Conservation (phyloP, 1,140 invertebrate species). For the Leucophenga varia region DNA sequence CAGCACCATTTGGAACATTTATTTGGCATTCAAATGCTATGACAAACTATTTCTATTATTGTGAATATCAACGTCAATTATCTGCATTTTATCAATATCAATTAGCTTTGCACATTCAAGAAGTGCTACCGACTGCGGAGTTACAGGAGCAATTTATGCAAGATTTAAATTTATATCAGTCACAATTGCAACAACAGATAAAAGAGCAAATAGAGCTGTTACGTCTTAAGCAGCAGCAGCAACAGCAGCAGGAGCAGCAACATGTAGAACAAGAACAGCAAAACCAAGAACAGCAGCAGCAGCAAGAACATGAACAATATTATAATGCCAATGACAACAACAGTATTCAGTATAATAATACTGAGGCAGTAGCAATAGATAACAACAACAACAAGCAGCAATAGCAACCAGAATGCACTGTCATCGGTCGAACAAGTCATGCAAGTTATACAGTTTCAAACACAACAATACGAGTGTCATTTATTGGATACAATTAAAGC, state of each 20-base stretch:
- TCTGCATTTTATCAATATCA: conserved; percentile 8
- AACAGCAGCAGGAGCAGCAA: neutral
- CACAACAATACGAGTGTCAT: too few species aligned
- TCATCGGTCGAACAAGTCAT: neutral
- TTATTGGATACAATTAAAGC: too few species aligned
- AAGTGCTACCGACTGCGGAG: conserved; percentile 13
- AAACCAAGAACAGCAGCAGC: neutral
- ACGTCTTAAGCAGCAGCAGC: too few species aligned
- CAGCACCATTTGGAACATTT: neutral
- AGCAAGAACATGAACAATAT: too few species aligned
- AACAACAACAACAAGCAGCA: neutral
- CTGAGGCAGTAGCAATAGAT: too few species aligned
- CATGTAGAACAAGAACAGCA: neutral
- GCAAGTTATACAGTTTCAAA: neutral
- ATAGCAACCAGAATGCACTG: neutral
- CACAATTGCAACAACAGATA: conserved; percentile 9
- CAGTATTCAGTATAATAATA: too few species aligned
- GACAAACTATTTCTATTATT: too few species aligned
- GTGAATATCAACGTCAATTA: conserved; percentile 2
- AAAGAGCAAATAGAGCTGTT: too few species aligned
- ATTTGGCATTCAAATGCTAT: conserved; percentile 1
- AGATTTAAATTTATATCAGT: conserved; percentile 4
- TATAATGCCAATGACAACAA: too few species aligned
- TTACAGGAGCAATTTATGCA: conserved; percentile 8
- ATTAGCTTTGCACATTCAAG: conserved; percentile 10